Evolutionary conservation across 2,888 invertebrate genomes (phyloP), one percentile per base, ranked within the genome.

Genomic region (Cantharis lateralis): DNA sequence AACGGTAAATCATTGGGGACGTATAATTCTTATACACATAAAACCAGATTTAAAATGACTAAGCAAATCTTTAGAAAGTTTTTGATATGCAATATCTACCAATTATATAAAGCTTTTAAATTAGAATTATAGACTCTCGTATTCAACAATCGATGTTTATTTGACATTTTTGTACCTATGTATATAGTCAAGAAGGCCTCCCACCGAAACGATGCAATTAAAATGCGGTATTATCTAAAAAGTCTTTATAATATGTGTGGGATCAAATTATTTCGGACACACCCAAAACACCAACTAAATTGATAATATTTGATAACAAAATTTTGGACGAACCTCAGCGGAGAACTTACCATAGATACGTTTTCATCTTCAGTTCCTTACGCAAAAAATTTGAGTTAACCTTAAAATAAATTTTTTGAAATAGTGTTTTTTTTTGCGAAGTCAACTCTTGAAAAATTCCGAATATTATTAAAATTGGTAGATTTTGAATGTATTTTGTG

Each of bases 41-140:
- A 79, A 80, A 82, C 80, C 81, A 82, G 80, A 82, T 83, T 82
- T 82, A 76, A 76, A 81, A 79, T 83, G 82, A 83, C 83, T 70
- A 63, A 78, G 82, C 82, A 80, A 71, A 82, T 79, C 81, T 82
- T 82, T 82, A 81, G 77, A 81, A 75, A 82, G 81, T 48, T 80
- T 82, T 79, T 82, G 83, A 83, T 82, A 81, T 80, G 82, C 82
- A 83, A 83, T 83, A 83, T 79, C 76, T 72, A 81, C 82, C 83
- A 83, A 82, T 83, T 83, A 82, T 80, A 80, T 79, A 77, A 80
- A 75, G 80, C 79, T 82, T 78, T 79, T 80, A 79, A 76, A 76
- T 76, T 75, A 70, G 79, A 74, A 79, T 77, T 77, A 48, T n/a
- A 48, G 48, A 48, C 48, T 48, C 48, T 48, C 48, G 48, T 48